Base-by-base conservation (phyloP, 2,113 vertebrate species). In the Neomonachus schauinslandi region DNA sequence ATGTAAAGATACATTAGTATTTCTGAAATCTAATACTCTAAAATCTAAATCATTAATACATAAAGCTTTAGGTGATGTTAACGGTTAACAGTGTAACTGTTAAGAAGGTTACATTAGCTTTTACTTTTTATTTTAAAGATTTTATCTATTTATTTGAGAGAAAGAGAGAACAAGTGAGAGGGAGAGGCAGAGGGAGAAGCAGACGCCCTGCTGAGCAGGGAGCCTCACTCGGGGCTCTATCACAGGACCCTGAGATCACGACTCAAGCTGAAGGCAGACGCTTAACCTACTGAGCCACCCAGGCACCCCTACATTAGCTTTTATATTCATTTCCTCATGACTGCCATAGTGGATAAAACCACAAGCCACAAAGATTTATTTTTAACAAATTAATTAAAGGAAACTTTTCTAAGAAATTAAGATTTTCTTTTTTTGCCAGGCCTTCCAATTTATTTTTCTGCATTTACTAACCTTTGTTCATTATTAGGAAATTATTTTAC, bases 371-470 rank as follows among this genome's bases (percentile, higher is more conserved):
- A n/a, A 46, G 19, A 4, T 49, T 81, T 93, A 84, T 69, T 95
- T 89, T 89, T 83, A 92, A 61, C 26, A 81, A 89, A 77, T 67
- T 33, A 67, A 82, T 71, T 91, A 76, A 85, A 91, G 65, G 15
- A 94, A 74, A 79, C 28, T 76, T 96, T 88, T 67, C 67, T 67
- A 92, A 59, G 39, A 91, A 83, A 67, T 39, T 31, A 86, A 89
- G 24, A 39, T 39, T 72, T 46, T 67, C 69, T 72, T 86, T 76
- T 7, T 65, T 65, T 11, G 6, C 2, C 28, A 77, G 63, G 79
- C 26, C 31, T 92, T 95, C 53, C 53, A 65, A 90, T 63, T 92
- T 89, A 92, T 77, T 83, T 97, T 89, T 86, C 33, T 9, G 55
- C 59, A 81, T 19, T 89, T 77, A 81, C 11, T 83, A 89, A 39